Conservation (phyloP, 2,113 vertebrate genomes). For the Paraplagusia blochii region DNA sequence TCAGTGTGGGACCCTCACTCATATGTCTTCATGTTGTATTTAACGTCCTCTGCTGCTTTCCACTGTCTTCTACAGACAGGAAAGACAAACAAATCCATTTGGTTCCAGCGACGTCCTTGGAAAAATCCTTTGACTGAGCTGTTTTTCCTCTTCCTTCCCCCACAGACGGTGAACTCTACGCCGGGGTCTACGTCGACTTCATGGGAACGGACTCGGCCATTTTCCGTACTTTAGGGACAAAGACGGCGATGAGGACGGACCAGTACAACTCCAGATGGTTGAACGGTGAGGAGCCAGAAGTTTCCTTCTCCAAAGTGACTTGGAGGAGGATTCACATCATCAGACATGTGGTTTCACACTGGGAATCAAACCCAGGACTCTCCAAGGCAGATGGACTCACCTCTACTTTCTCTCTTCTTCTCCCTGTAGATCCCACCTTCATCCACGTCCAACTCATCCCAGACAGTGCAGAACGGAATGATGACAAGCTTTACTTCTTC, state of each 20-base stretch:
- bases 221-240: conserved; percentile 94
- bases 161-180: conserved; percentile 94
- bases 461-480: conserved; percentile 92
- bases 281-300: conserved; percentile 79
- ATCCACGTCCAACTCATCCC: conserved; percentile 93
- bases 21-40: background rate
- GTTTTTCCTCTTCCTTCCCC: conserved; percentile 50
- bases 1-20: too few species aligned
- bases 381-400: too few species aligned
- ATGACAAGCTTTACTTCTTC: conserved; percentile 99
- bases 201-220: conserved; percentile 98
- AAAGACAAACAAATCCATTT: conserved; percentile 29
- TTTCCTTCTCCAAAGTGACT: too few species aligned
- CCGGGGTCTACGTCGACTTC: conserved; percentile 96
- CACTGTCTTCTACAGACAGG: conserved; percentile 24
- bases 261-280: conserved; percentile 99
- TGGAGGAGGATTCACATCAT: too few species aligned
- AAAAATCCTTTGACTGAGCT: conserved; percentile 32
- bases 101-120: conserved; percentile 43
- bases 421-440: conserved; percentile 86
- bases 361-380: too few species aligned
- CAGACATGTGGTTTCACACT: too few species aligned
- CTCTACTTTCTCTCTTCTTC: conserved; percentile 14
- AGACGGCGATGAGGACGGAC: conserved; percentile 96
- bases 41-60: conserved; percentile 1